phyloP scores from a whole-genome alignment of 1,140 invertebrate species.

The Colletes latitarsis region DNA sequence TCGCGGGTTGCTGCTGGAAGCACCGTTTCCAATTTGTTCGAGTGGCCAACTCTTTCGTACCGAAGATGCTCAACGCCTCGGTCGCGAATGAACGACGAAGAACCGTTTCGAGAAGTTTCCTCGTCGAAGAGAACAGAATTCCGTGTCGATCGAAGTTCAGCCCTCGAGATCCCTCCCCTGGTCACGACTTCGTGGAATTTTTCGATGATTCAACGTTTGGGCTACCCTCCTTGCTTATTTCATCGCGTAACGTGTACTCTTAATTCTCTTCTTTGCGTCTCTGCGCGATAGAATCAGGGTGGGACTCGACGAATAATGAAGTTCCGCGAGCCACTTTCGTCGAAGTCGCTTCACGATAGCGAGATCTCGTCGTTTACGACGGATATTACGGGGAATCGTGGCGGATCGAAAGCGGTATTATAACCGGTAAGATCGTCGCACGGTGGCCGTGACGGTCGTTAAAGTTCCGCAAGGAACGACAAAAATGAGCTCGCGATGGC shows the following conservation, averaged over 20 bases:
- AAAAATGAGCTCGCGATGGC: constrained; percentile 16
- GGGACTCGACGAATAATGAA: not conserved
- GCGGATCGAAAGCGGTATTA: not conserved
- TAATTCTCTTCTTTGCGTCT: not conserved
- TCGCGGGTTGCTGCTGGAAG: constrained; percentile 44
- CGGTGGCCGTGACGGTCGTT: not conserved
- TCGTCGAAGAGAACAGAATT: constrained; percentile 3
- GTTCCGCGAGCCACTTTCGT: not conserved
- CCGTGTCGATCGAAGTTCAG: constrained; percentile 19
- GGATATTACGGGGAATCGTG: not conserved
- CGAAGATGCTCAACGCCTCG: constrained; percentile 26
- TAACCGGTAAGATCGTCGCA: no score
- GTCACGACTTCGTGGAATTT: not conserved
- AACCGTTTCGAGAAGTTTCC: constrained; percentile 18
- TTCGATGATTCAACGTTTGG: not conserved
- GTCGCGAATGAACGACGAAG: constrained; percentile 25
- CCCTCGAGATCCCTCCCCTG: no score
- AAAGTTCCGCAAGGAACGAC: not conserved
- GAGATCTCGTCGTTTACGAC: not conserved
- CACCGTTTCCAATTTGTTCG: constrained; percentile 78
- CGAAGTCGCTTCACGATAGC: not conserved
- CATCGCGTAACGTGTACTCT: not conserved
- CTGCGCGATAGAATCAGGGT: not conserved
- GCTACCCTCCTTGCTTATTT: no score
- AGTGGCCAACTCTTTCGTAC: constrained; percentile 58